These are phyloP conservation scores for Steatocranus sp. DNA, from an alignment of 2,797 vertebrate genomes.

Conservation along the genomic window DNA sequence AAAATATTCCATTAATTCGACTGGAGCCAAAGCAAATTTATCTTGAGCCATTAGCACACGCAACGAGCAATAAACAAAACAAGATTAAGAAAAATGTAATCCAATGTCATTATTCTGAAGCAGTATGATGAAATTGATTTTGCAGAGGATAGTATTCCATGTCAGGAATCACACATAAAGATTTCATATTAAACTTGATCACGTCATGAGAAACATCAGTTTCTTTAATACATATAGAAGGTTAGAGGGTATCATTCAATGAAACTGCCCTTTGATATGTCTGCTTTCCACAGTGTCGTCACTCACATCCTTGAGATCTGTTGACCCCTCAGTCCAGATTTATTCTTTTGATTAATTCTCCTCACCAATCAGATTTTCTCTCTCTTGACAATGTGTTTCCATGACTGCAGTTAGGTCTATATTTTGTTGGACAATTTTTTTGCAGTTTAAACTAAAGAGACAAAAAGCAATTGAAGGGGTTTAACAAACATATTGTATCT, in stretches of 20 bases:
- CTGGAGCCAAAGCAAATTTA: neutral
- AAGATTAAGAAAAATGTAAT: neutral
- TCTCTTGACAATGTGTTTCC: slow-evolving; percentile 21
- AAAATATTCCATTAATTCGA: neutral
- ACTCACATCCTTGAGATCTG: slow-evolving; percentile 43
- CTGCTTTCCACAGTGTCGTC: slow-evolving; percentile 7
- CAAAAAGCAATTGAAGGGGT: neutral
- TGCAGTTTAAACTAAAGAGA: neutral
- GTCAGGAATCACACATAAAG: neutral
- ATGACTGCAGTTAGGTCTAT: slow-evolving; percentile 3
- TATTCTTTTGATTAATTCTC: neutral
- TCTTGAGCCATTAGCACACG: neutral
- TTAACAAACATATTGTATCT: neutral
- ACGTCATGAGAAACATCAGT: neutral
- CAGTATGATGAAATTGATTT: neutral
- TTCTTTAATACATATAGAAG: neutral
- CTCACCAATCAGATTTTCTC: slow-evolving; percentile 49
- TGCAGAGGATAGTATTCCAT: neutral
- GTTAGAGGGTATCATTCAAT: neutral
- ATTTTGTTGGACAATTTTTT: neutral
- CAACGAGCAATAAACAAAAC: neutral
- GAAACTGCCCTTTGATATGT: slow-evolving; percentile 36
- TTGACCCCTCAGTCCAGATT: slow-evolving; percentile 49
- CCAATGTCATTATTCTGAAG: neutral
- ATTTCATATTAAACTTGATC: neutral